Base-by-base conservation (phyloP, 2,113 vertebrate species). In the Prunella himalayana region DNA sequence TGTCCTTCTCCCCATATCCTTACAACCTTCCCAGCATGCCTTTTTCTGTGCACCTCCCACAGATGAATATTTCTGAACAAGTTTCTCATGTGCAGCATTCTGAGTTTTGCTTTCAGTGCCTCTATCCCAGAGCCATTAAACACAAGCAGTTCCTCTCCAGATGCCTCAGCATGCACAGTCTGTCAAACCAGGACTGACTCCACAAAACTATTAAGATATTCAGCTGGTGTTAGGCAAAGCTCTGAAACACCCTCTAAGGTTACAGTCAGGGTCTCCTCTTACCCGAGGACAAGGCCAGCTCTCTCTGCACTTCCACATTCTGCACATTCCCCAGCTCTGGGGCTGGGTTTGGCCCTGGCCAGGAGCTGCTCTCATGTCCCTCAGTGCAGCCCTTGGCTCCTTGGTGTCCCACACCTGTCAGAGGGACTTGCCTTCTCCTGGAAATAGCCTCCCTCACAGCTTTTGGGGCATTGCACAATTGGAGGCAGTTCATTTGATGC, bases 291-390 rank as follows among this genome's bases (percentile, higher is more conserved):
- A 95, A 92, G 82, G 90, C 54, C 50, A 65, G 82, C 92, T 92
- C 95, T 96, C 86, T 95, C 82, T 88, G 63, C 90, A 92, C 82
- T 96, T 97, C 95, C 95, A 95, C 86, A 86, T 97, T 96, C 83
- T 81, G 51, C 53, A 25, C 88, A 79, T 96, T 96, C 86, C 71
- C 31, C 70, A 54, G 85, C 90, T 42, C 88, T 5, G 19, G 59
- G 65, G 82, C 80, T 89, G 88, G 72, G 45, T 73, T 61, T 9
- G 11, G 88, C 77, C n/a, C 42, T 22, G 75, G 60, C 13, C 0
- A 77, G 60, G 80, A 83, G 83, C 21, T 8, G 69, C 81, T 94
- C 80, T 83, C 41, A 49, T 3, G 44, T 92, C 84, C 44, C 41
- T 1, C 72, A 47, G 80, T 0, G n/a, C 70, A 39, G 56, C 9